These are phyloP conservation scores for Portevinia maculata DNA, from an alignment of 2,888 invertebrate species.

Conservation along the genomic window DNA sequence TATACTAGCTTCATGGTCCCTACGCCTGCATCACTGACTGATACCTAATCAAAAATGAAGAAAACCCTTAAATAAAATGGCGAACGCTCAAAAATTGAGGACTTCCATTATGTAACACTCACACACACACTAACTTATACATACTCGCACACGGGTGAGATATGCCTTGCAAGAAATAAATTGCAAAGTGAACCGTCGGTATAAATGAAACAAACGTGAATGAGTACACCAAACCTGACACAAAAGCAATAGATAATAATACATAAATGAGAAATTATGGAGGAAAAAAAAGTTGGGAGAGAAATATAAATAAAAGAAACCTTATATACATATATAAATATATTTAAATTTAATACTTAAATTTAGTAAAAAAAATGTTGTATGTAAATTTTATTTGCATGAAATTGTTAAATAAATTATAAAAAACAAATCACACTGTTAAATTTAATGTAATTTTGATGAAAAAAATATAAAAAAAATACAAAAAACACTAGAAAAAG, in stretches of 20 bases:
- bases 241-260: constrained; percentile 67
- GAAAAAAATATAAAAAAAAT: constrained; percentile 27
- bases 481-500: constrained; percentile 44
- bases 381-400: constrained; percentile 69
- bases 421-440: too few relatives aligned
- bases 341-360: constrained; percentile 61
- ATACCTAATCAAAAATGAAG: constrained; percentile 31
- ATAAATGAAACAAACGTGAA: constrained; percentile 19
- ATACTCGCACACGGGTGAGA: constrained; percentile 3
- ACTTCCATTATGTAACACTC: constrained; percentile 52
- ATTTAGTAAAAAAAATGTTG: constrained; percentile 56
- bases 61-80: constrained; percentile 24
- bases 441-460: constrained; percentile 68
- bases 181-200: constrained; percentile 53
- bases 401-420: constrained; percentile 57
- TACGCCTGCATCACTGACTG: constrained; percentile 48
- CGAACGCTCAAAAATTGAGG: constrained; percentile 71
- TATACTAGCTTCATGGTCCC: not conserved
- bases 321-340: constrained; percentile 42
- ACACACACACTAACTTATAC: constrained; percentile 5
- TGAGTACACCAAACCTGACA: constrained; percentile 65
- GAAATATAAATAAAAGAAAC: constrained; percentile 19
- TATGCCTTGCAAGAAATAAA: constrained; percentile 28
- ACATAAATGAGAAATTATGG: not conserved
- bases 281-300: constrained; percentile 31